These are phyloP conservation scores for Cydia fagiglandana DNA, from an alignment of 1,140 invertebrate genomes.

Conservation along the genomic window DNA sequence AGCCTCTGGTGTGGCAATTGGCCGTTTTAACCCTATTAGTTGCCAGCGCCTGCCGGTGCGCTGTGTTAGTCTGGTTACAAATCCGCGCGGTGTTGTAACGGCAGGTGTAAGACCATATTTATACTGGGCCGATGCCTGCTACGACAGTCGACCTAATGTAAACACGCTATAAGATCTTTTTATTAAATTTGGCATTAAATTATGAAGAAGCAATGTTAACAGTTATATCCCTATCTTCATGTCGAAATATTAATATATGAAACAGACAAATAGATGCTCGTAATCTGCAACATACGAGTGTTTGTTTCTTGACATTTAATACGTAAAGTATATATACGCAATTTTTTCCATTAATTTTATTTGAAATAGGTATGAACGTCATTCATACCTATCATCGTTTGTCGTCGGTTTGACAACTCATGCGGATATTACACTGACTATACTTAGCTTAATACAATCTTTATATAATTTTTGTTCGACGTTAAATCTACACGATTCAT, in stretches of 20 bases:
- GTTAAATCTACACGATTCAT: background rate
- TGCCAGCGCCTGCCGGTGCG: background rate
- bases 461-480: background rate
- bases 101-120: background rate
- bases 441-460: background rate
- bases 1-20: too few species aligned
- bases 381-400: too few species aligned
- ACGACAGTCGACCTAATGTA: background rate
- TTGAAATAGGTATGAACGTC: background rate
- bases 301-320: background rate
- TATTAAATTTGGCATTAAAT: conserved; percentile 46
- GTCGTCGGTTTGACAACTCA: background rate
- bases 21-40: background rate
- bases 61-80: background rate
- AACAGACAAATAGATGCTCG: conserved; percentile 8
- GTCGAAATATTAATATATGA: conserved; percentile 31
- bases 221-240: conserved; percentile 27
- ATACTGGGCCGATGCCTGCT: background rate
- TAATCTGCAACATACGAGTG: background rate
- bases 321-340: background rate
- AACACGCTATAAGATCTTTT: background rate
- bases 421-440: background rate
- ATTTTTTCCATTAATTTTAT: background rate
- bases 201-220: conserved; percentile 34
- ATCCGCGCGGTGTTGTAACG: background rate